A percentile compares a stretch with the other conserved stretches of the same genome.
phyloP scores from a whole-genome alignment of 2,113 vertebrate genomes.

The Gila orcuttii region DNA sequence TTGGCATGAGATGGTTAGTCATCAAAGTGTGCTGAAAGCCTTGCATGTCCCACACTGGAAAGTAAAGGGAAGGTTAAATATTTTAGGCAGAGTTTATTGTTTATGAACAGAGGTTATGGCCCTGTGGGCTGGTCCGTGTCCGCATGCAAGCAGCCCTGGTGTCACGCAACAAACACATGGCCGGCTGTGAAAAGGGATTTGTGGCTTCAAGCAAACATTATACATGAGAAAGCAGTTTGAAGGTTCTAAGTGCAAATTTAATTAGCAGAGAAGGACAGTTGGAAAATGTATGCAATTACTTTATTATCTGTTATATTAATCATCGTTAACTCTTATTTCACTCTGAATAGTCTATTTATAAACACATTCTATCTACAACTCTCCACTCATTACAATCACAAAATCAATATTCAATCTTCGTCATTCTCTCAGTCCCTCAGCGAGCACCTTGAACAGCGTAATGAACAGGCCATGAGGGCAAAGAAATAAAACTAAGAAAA shows the following conservation, averaged over 20 bases:
- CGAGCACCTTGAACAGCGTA: too few species aligned
- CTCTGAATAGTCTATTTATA: not conserved
- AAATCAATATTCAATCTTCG: too few species aligned
- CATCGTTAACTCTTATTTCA: too few species aligned
- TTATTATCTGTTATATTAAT: too few species aligned
- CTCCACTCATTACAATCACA: too few species aligned
- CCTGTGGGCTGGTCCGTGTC: slow-evolving; percentile 45
- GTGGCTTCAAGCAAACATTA: not conserved
- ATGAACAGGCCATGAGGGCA: too few species aligned
- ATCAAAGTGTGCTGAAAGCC: slow-evolving; percentile 46
- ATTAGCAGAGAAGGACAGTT: too few species aligned
- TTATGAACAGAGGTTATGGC: slow-evolving; percentile 56
- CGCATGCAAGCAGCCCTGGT: slow-evolving; percentile 52
- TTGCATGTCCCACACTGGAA: slow-evolving; percentile 59
- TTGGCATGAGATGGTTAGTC: slow-evolving; percentile 32
- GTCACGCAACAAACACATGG: slow-evolving; percentile 61
- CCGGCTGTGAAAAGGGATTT: not conserved
- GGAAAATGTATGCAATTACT: too few species aligned
- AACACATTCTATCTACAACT: not conserved
- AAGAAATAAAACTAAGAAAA: too few species aligned
- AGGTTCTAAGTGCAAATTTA: not conserved
- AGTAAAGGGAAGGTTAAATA: slow-evolving; percentile 63
- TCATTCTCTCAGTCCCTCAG: too few species aligned
- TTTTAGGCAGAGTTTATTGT: slow-evolving; percentile 59
- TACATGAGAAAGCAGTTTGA: not conserved